Percentiles rank a stretch among this genome's conserved stretches.
Conservation (phyloP, 2,113 vertebrate species). For the Hemibagrus wyckioides region DNA sequence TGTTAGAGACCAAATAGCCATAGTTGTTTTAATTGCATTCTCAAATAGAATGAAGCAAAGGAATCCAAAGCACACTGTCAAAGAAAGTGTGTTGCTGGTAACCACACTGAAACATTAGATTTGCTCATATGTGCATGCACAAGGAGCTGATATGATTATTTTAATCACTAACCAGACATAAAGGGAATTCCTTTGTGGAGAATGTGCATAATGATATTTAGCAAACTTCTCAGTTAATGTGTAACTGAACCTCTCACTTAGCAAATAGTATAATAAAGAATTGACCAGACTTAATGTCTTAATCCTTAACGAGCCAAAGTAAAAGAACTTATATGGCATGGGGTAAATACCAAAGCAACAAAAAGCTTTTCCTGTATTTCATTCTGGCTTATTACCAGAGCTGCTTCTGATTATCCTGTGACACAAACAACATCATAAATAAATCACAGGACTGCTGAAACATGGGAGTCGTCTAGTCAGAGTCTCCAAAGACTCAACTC, state of each 20-base stretch:
- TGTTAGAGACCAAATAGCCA: not conserved
- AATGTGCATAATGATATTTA: not conserved
- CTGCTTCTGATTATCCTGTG: slow-evolving; percentile 73
- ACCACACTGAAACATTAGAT: not conserved
- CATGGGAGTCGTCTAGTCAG: slow-evolving; percentile 72
- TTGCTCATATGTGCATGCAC: not conserved
- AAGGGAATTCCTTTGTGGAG: not conserved
- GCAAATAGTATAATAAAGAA: not conserved
- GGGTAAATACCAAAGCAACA: not conserved
- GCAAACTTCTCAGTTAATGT: not conserved
- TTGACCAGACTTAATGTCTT: not conserved
- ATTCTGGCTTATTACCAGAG: slow-evolving; percentile 35
- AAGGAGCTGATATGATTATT: not conserved
- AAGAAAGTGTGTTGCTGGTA: not conserved
- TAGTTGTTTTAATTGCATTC: slow-evolving; percentile 18
- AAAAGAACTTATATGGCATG: not conserved
- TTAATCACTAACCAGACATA: not conserved
- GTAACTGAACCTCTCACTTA: not conserved
- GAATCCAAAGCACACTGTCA: not conserved
- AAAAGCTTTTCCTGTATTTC: not conserved
- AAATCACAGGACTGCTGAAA: slow-evolving; percentile 64
- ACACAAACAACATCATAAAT: slow-evolving; percentile 75
- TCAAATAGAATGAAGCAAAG: not conserved
- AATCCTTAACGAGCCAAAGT: not conserved
- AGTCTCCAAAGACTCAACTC: slow-evolving; percentile 74